Evolutionary conservation across 2,113 vertebrate genomes (phyloP), one percentile per base, ranked within the genome.

Genomic region (Ramphastos sulfuratus): DNA sequence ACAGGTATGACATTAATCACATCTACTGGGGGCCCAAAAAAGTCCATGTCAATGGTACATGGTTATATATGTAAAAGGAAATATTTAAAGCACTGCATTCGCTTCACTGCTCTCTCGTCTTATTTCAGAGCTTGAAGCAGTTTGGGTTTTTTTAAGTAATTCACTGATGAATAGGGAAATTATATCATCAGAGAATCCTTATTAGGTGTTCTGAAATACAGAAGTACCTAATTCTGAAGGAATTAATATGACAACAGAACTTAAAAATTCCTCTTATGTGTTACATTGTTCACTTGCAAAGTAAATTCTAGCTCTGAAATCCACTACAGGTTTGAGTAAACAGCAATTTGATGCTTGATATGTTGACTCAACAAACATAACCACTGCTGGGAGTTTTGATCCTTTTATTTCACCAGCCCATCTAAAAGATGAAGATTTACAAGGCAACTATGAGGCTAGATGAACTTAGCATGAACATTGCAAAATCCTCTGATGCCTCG

Each of bases 1-100:
- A 99, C 98, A 99, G 98, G 99, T 99, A 98, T 69, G 90, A 6
- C 58, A 66, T 54, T 73, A 67, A 35, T 58, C 42, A 0, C 56
- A 70, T 58, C 15, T 85, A 17, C 27, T 71, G 10, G 79, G 52
- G 11, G 17, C 55, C 60, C 27, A 7, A 65, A 67, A 39, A 73
- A 23, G 20, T 64, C 74, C 31, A 17, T 44, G 18, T 86, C 56
- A 42, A 1, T 58, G 20, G 25, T n/a, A 24, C 27, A 1, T 60
- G 7, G 14, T 67, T 85, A n/a, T 37, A 15, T 73, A 39, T 82
- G 52, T 74, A 13, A 71, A 79, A 80, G 46, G 25, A 89, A 87
- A 21, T 74, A 66, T 27, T 76, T 82, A 14, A 52, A 67, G 21
- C 24, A 17, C 10, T 58, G 7, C 37, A 7, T 82, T 92, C 8